phyloP scores from a whole-genome alignment of 2,113 vertebrate genomes.

The Suncus etruscus region DNA sequence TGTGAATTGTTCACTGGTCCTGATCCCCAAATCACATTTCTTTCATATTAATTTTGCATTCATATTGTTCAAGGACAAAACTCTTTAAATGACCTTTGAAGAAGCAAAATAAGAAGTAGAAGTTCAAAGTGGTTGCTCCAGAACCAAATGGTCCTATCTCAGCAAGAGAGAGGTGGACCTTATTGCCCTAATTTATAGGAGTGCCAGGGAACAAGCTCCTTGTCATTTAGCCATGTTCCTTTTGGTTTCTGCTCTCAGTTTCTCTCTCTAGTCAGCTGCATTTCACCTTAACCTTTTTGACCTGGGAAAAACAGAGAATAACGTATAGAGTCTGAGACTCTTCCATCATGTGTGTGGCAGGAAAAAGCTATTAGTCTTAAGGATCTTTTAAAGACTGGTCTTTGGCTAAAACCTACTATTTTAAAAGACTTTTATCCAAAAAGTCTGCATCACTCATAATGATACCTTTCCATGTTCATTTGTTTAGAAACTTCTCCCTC shows the following conservation, averaged over 20 bases:
- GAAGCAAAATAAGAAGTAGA: neutral
- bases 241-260: too few species aligned
- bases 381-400: constrained; percentile 29
- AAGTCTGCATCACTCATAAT: constrained; percentile 69
- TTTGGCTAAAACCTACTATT: constrained; percentile 49
- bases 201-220: neutral
- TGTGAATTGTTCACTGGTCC: neutral
- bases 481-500: constrained; percentile 65
- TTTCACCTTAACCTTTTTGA: neutral
- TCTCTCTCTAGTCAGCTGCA: too few species aligned
- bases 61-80: neutral
- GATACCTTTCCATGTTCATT: constrained; percentile 65
- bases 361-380: constrained; percentile 12
- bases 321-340: neutral
- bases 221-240: neutral
- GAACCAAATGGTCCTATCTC: neutral
- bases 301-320: neutral
- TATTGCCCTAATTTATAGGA: neutral
- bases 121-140: constrained; percentile 23
- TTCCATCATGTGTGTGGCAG: neutral
- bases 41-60: neutral
- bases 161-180: neutral
- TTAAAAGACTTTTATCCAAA: constrained; percentile 63
- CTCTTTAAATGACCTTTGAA: neutral
- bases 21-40: neutral